Conservation (phyloP, 2,797 vertebrate species). For the Smutsia gigantea region DNA sequence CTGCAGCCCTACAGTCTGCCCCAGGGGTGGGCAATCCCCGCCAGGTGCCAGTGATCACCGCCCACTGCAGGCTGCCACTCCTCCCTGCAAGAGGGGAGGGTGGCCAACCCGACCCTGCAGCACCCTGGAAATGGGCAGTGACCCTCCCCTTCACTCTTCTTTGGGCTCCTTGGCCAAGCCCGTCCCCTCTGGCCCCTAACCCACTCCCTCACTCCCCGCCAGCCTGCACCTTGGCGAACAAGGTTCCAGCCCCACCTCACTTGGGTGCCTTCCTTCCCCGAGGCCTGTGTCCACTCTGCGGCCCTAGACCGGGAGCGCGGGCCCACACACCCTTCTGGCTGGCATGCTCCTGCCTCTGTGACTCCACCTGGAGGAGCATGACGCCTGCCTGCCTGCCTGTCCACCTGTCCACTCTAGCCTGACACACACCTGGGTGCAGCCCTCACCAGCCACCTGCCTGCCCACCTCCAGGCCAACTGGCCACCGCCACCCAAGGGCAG, state of each 20-base stretch:
- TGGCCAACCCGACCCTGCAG: neutral
- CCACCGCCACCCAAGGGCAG: too few relatives aligned
- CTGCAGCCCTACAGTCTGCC: too few relatives aligned
- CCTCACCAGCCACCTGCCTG: neutral
- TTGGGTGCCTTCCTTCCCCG: too few relatives aligned
- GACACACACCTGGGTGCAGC: neutral
- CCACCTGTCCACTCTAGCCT: neutral
- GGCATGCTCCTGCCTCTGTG: neutral
- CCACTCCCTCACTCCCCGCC: neutral
- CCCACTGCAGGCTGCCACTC: neutral
- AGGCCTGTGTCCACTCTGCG: neutral
- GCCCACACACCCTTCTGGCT: neutral
- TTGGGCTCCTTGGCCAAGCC: neutral
- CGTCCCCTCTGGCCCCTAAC: too few relatives aligned
- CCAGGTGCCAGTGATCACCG: too few relatives aligned
- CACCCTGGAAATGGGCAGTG: fast-evolving
- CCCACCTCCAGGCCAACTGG: neutral
- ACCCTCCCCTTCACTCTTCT: neutral
- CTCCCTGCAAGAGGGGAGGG: neutral
- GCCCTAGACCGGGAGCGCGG: neutral
- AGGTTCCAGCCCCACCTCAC: neutral
- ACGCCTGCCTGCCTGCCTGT: neutral
- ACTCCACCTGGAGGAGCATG: fast-evolving
- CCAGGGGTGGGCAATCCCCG: neutral
- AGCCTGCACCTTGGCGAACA: neutral